phyloP scores from a whole-genome alignment of 2,797 vertebrate genomes.

The Podarcis lilfordi region DNA sequence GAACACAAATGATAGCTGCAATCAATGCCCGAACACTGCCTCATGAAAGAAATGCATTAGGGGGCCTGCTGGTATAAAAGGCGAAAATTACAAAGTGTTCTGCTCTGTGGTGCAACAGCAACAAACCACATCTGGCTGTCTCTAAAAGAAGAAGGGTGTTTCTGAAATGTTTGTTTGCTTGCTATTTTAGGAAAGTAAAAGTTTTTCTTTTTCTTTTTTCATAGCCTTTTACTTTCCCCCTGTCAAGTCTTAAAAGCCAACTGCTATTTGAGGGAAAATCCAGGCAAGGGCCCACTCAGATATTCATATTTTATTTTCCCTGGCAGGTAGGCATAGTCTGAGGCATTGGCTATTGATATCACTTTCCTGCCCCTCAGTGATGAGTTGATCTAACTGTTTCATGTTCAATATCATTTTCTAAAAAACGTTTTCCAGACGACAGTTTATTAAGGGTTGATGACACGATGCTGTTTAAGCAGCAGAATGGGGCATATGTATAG shows the following conservation, averaged over 20 bases:
- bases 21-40: not conserved
- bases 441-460: not conserved
- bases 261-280: not conserved
- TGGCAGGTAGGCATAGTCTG: not conserved
- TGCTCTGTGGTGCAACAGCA: not conserved
- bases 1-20: conserved; percentile 4
- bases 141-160: not conserved
- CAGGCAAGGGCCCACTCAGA: not conserved
- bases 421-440: not conserved
- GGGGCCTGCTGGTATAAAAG: not conserved
- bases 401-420: not conserved
- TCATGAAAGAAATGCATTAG: not conserved
- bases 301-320: not conserved
- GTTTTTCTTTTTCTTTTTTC: not conserved
- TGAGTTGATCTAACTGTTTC: not conserved
- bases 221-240: not conserved
- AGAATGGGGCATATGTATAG: not conserved
- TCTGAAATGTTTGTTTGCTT: not conserved
- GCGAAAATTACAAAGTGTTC: not conserved
- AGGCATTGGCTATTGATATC: too few relatives aligned
- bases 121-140: not conserved
- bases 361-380: not conserved
- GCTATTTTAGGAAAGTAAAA: conserved; percentile 9
- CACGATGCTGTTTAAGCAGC: not conserved
- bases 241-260: not conserved